Evolutionary conservation across 2,797 vertebrate genomes (phyloP), one percentile per base, ranked within the genome.

Genomic region (Sphenodon punctatus): DNA sequence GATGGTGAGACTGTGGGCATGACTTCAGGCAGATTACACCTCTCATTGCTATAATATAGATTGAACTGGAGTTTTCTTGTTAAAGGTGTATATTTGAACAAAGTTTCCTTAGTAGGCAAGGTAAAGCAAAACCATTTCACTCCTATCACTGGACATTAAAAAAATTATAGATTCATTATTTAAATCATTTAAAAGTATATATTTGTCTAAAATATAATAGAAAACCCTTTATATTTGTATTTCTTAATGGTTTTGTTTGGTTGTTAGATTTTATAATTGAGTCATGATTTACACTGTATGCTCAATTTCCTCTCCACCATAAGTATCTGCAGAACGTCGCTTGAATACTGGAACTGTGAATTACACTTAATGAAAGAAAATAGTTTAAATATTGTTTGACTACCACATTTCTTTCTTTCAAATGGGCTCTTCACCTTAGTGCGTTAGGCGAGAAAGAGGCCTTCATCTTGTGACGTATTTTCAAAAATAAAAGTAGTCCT

Each of bases 121-220:
- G 81, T 88, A 76, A 89, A 89, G 86, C 79, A 90, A 88, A 90
- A 89, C 80, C 71, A 75, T 88, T 91, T 84, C 81, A 83, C 67
- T 83, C 78, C 90, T 91, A 89, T 78, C 80, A 75, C 64, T 58
- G 83, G 89, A 92, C 82, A 89, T 91, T 70, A 84, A 92, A 92
- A 75, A 92, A 90, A 82, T 71, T 87, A 91, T 78, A 86, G 91
- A 90, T 93, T 93, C 88, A 85, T 78, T 93, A 93, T 95, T 95
- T 94, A 94, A 95, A 96, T 94, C 92, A 94, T 94, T 92, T 89
- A 94, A 94, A 95, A 94, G 89, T 91, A 93, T 93, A 93, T 77
- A 87, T 89, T 93, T 91, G 71, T 93, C 91, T 94, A 96, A 96
- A 95, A 95, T 95, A 94, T 87, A 93, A 95, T 93, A 96, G 82